Evolutionary conservation across 2,113 vertebrate species (phyloP), one percentile per base, ranked within the genome.

Genomic region (Macrotus californicus): DNA sequence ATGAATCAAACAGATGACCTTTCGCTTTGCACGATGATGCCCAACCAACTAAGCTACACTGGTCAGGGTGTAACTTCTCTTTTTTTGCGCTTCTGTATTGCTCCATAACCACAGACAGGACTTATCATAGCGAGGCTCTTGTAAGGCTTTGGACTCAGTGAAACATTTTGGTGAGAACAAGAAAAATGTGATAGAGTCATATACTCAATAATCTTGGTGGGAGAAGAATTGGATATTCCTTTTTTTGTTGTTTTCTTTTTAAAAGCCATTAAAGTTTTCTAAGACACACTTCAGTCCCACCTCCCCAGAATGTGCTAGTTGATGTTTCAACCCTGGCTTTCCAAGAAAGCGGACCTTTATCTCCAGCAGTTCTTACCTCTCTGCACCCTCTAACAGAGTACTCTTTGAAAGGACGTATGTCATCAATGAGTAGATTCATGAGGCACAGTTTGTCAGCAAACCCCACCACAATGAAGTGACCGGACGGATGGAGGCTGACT

Each of bases 381-480:
- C 94, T 98, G 97, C 99, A 99, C 16, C 98, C 98, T 59, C 98
- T 98, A 72, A 99, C 96, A n/a, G 98, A 97, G 96, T 99, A 99
- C 95, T 99, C 99, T 97, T 99, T 99, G 97, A 99, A 98, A 89
- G 98, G 81, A 46, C 98, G 97, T 92, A 99, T 99, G 96, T 99
- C 99, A 76, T 99, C 99, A 24, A 99, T 98, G 9, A 99, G 98
- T 22, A 99, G 98, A 93, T 99, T 99, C 99, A 99, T 98, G 85
- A 99, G 98, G 46, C 98, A 98, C 5, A 99, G 98, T 96, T 99
- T 99, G 98, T 99, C 99, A 77, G 99, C 98, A 97, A 99, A 99
- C 19, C 99, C 99, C 94, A 99, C 99, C 89, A 99, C 98, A 84
- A 99, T 94, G 89, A 98, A 99, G 89, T 99, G 98, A 24, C 99